Evolutionary conservation across 2,797 vertebrate species (phyloP), one percentile per base, ranked within the genome.

Genomic region (Squalus acanthias): DNA sequence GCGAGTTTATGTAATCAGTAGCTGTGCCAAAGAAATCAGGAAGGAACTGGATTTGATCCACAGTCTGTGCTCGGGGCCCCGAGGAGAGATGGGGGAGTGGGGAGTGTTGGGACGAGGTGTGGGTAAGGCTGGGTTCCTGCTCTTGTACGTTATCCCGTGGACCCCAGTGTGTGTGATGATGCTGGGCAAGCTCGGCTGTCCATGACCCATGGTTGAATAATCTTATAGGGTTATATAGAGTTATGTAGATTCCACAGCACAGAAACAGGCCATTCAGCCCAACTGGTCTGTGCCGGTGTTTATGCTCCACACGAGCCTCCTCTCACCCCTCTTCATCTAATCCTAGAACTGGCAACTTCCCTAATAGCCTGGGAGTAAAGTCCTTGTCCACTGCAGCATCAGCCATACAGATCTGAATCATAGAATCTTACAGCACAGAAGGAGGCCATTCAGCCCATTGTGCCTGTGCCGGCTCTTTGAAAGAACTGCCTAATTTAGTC

Each of bases 1-100:
- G 20, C 22, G 9, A 69, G 91, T 69, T 93, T 93, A 93, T 69
- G 9, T 20, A 69, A 60, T 93, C n/a, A 69, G 20, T 69, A 24
- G 20, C 20, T 15, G 65, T 93, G 91, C 91, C 91, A 93, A 93
- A 93, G 7, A 67, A 46, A 46, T 93, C 91, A 93, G n/a, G 91
- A 93, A 69, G 65, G 65, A 67, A 26, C 82, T 85, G 82, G 46
- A 24, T 85, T 85, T 85, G 82, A 50, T 85, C 82, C 20, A 67
- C 63, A 93, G 91, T 69, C 91, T 69, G 63, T 93, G 63, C 10
- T 24, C 91, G 22, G n/a, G n/a, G 33, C 1, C n/a, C n/a, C 8
- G 67, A 0, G 69, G 69, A 20, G 20, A 24, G 7, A 15, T 39
- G 79, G 17, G 17, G 17, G 1, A 15, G 6, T 39, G 33, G 89